A percentile compares a stretch with the other conserved stretches of the same genome.
Evolutionary conservation across 2,113 vertebrate species (phyloP).

Genomic region (Nycticryphes semicollaris): DNA sequence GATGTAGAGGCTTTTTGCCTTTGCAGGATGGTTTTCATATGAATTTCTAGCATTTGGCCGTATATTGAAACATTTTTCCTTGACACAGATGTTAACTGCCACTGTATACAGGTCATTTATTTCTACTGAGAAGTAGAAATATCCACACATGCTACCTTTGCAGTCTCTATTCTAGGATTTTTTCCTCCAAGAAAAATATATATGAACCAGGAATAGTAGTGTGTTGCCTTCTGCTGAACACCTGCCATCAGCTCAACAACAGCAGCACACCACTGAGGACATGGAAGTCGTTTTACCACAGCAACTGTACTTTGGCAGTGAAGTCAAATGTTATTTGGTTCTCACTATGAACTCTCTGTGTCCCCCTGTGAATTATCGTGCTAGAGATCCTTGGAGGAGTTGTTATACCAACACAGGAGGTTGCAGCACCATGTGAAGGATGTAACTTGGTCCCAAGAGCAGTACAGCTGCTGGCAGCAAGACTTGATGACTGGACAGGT

Average conservation of each 20-base stretch:
- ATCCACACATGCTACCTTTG: background rate
- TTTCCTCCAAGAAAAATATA: background rate
- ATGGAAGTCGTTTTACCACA: background rate
- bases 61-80: background rate
- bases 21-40: background rate
- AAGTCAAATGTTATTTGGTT: background rate
- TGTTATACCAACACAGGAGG: background rate
- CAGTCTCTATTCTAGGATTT: background rate
- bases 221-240: background rate
- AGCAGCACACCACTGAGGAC: background rate
- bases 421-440: background rate
- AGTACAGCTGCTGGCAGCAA: background rate
- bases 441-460: background rate
- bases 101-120: background rate
- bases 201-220: background rate
- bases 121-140: background rate
- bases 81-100: background rate
- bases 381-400: background rate
- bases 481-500: accelerated
- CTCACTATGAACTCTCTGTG: background rate
- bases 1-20: background rate
- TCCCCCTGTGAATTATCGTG: background rate
- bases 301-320: background rate
- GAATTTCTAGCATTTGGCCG: background rate
- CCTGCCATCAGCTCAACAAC: background rate